phyloP scores from a whole-genome alignment of 2,888 invertebrate genomes.

The Mythimna loreyi region DNA sequence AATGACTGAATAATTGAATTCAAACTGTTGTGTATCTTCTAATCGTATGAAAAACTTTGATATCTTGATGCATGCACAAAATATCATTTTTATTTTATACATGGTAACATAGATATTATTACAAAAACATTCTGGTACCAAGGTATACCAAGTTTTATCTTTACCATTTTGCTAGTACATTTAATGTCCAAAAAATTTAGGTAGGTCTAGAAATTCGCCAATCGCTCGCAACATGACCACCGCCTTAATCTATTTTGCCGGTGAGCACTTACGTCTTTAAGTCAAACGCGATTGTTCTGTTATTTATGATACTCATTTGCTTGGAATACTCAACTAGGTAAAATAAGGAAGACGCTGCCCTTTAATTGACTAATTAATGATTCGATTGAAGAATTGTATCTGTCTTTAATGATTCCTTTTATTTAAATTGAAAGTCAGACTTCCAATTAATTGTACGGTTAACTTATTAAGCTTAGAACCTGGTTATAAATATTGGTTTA shows the following conservation, averaged over 20 bases:
- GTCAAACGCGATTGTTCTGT: conserved; percentile 75
- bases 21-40: too few relatives aligned
- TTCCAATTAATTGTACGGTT: conserved; percentile 66
- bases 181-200: too few relatives aligned
- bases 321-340: conserved; percentile 71
- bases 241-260: conserved; percentile 52
- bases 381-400: conserved; percentile 71
- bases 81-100: too few relatives aligned
- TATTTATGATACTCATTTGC: conserved; percentile 76
- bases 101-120: too few relatives aligned
- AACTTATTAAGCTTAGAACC: conserved; percentile 60
- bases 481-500: conserved; percentile 62
- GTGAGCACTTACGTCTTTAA: conserved; percentile 57
- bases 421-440: conserved; percentile 69
- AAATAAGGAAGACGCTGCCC: conserved; percentile 74
- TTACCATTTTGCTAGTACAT: too few relatives aligned
- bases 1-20: background rate
- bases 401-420: conserved; percentile 74
- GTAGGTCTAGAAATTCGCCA: conserved; percentile 5
- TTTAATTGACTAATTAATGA: conserved; percentile 83
- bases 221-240: conserved; percentile 22
- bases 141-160: too few relatives aligned
- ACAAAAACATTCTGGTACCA: too few relatives aligned
- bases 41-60: too few relatives aligned
- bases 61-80: too few relatives aligned